Evolutionary conservation across 2,888 invertebrate genomes (phyloP).

Genomic region (Cephus sareptanus): DNA sequence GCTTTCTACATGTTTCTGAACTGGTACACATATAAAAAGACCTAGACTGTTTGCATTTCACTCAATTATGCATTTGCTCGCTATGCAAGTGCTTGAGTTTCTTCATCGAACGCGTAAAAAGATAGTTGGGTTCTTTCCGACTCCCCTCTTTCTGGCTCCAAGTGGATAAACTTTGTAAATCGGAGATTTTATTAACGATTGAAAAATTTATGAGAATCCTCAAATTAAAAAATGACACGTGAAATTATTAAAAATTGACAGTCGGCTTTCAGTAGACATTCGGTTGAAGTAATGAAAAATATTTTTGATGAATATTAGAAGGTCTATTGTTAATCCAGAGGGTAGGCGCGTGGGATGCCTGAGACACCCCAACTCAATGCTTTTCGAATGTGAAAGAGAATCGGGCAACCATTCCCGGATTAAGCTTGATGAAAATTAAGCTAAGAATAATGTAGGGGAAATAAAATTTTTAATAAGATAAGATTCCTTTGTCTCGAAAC

Average conservation of each 20-base stretch:
- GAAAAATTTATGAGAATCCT: too few species aligned
- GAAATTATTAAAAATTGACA: neutral
- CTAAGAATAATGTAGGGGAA: neutral
- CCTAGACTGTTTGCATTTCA: neutral
- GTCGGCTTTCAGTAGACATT: neutral
- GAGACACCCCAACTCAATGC: too few species aligned
- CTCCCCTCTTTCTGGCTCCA: neutral
- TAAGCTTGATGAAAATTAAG: neutral
- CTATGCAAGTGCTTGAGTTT: neutral
- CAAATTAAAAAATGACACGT: too few species aligned
- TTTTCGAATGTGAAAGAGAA: too few species aligned
- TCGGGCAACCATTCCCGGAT: too few species aligned
- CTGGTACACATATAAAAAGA: neutral
- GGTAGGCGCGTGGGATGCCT: too few species aligned
- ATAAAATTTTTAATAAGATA: neutral
- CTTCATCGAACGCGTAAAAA: neutral
- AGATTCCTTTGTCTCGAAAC: neutral
- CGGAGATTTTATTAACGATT: too few species aligned
- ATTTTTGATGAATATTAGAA: neutral
- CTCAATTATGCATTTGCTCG: neutral
- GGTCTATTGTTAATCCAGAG: neutral
- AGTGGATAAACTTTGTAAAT: too few species aligned
- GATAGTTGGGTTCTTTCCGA: neutral
- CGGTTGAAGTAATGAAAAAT: neutral
- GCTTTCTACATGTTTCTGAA: neutral